These are phyloP conservation scores for Malacoraja senta DNA, from an alignment of 2,797 vertebrate species.

Conservation along the genomic window DNA sequence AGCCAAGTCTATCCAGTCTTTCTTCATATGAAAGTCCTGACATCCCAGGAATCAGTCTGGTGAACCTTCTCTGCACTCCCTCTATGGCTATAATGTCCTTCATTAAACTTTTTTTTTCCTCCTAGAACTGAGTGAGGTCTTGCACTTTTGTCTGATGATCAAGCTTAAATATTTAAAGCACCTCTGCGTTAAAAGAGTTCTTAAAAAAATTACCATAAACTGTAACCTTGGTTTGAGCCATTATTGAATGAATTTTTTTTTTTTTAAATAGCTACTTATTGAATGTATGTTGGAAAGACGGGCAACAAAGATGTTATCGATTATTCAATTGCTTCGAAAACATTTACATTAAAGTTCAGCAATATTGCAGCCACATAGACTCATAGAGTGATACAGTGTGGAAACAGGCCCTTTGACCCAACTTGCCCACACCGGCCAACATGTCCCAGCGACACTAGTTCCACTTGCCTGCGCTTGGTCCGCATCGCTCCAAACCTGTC, in stretches of 20 bases:
- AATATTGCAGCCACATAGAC: neutral
- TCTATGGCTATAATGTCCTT: no score
- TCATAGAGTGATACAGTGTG: no score
- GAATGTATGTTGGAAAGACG: neutral
- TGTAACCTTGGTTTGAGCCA: neutral
- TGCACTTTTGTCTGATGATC: neutral
- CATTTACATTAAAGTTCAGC: neutral
- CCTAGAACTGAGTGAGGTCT: neutral
- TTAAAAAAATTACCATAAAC: neutral
- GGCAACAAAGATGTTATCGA: neutral
- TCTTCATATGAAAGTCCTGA: no score
- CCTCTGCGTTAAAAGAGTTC: neutral
- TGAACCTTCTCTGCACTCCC: no score
- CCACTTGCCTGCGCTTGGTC: no score
- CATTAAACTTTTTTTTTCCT: neutral
- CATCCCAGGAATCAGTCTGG: no score
- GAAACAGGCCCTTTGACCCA: no score
- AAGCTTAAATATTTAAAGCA: slow-evolving; percentile 29
- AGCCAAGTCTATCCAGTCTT: no score
- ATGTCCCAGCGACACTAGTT: no score
- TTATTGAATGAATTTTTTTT: neutral
- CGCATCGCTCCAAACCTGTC: no score
- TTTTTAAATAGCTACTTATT: neutral
- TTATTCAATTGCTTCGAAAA: slow-evolving; percentile 12
- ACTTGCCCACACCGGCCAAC: no score